phyloP scores from a whole-genome alignment of 2,888 invertebrate genomes.

The Callyntrura sp. region DNA sequence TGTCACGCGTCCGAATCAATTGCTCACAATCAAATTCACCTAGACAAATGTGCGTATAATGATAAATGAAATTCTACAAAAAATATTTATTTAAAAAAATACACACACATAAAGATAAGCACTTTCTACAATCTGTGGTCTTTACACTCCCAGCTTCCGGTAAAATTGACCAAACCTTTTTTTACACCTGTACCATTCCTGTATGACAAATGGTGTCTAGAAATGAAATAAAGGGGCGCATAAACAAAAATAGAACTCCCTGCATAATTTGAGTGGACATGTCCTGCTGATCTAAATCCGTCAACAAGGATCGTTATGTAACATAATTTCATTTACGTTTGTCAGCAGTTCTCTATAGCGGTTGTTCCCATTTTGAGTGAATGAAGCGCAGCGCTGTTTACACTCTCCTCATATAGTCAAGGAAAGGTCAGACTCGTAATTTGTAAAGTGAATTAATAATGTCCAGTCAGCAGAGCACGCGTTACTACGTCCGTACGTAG shows the following conservation, averaged over 20 bases:
- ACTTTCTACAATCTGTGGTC: no score
- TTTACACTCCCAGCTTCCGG: no score
- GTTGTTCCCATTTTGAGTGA: slow-evolving; percentile 28
- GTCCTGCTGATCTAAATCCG: slow-evolving; percentile 62
- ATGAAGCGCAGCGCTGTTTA: slow-evolving; percentile 51
- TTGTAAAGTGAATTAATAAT: slow-evolving; percentile 55
- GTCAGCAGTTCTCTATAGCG: neutral
- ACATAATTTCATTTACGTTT: neutral
- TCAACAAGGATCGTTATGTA: slow-evolving; percentile 11
- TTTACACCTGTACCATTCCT: no score
- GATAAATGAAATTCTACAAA: neutral
- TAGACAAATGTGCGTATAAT: neutral
- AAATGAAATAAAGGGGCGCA: neutral
- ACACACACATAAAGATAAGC: no score
- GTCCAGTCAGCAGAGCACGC: slow-evolving; percentile 63
- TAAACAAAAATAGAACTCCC: neutral
- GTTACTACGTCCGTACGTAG: slow-evolving; percentile 7
- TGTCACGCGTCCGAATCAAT: slow-evolving; percentile 17
- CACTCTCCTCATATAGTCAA: slow-evolving; percentile 66
- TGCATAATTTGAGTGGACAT: slow-evolving; percentile 27
- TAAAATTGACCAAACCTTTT: no score
- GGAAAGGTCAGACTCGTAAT: slow-evolving; percentile 69
- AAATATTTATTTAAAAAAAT: neutral
- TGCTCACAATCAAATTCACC: neutral
- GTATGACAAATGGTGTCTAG: neutral